A percentile compares a stretch with the other conserved stretches of the same genome.
These are phyloP conservation scores for Dichetophora obliterata DNA, from an alignment of 2,888 invertebrate genomes.

Conservation along the genomic window DNA sequence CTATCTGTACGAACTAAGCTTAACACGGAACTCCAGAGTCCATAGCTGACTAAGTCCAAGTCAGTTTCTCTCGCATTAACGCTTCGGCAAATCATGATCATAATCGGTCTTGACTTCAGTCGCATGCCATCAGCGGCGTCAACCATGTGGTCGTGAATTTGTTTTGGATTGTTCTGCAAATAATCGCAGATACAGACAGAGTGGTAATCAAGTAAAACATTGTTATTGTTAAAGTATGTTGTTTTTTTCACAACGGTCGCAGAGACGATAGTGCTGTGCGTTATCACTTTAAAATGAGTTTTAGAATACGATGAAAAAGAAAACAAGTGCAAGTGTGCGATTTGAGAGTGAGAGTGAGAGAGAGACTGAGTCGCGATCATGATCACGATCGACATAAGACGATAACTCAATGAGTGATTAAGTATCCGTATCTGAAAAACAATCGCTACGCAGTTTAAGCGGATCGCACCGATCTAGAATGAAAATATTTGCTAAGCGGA, in stretches of 20 bases:
- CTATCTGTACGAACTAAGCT: background rate
- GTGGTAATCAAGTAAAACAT: constrained; percentile 13
- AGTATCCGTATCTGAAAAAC: constrained; percentile 22
- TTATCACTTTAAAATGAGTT: constrained; percentile 17
- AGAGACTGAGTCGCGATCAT: background rate
- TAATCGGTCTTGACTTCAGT: constrained; percentile 1
- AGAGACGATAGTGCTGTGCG: background rate
- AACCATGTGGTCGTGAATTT: constrained; percentile 16
- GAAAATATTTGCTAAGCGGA: constrained; percentile 1
- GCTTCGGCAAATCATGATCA: constrained; percentile 23
- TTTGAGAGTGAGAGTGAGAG: constrained; percentile 13
- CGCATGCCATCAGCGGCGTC: constrained; percentile 12
- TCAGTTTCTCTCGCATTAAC: constrained; percentile 29
- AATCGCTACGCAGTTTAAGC: constrained; percentile 9
- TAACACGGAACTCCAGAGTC: constrained; percentile 6
- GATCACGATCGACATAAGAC: constrained; percentile 6
- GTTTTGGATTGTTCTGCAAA: background rate
- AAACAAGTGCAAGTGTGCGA: background rate
- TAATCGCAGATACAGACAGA: background rate
- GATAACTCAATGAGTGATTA: constrained; percentile 24
- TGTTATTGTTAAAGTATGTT: constrained; percentile 13
- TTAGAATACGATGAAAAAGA: background rate
- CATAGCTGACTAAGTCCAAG: constrained; percentile 13
- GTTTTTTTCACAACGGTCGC: background rate
- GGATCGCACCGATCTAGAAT: constrained; percentile 12